Conservation (phyloP, 2,888 invertebrate genomes). For the Monopis laevigella region DNA sequence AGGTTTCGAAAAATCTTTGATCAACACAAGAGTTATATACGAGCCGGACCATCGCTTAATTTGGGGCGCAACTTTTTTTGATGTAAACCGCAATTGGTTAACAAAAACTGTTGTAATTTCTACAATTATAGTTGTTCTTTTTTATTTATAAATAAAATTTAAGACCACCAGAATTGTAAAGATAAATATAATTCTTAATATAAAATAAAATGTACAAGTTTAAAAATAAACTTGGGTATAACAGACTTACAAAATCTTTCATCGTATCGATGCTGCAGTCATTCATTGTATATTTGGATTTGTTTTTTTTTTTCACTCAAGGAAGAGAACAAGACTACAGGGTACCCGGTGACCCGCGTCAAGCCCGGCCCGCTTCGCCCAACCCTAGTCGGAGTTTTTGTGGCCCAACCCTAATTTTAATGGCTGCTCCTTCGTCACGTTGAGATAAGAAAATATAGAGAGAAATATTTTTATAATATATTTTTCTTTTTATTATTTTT, state of each 20-base stretch:
- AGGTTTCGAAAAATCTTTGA: constrained; percentile 43
- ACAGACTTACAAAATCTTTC: constrained; percentile 59
- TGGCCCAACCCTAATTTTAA: constrained; percentile 68
- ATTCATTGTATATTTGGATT: constrained; percentile 39
- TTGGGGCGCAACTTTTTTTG: too few species aligned
- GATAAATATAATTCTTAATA: too few species aligned
- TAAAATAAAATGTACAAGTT: too few species aligned
- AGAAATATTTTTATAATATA: constrained; percentile 22
- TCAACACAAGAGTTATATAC: background rate
- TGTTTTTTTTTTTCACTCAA: constrained; percentile 35
- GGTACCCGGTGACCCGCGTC: constrained; percentile 23
- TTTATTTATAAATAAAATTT: too few species aligned
- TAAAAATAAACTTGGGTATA: too few species aligned
- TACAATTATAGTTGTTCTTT: too few species aligned
- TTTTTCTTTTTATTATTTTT: constrained; percentile 22
- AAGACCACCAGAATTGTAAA: too few species aligned
- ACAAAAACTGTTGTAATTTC: too few species aligned
- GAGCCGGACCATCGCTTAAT: too few species aligned
- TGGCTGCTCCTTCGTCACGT: constrained; percentile 60
- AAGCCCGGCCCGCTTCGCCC: constrained; percentile 50
- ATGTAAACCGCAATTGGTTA: too few species aligned
- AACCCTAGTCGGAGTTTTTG: constrained; percentile 51
- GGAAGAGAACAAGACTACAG: constrained; percentile 7
- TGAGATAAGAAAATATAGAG: constrained; percentile 49
- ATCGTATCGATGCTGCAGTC: constrained; percentile 53